Evolutionary conservation across 2,888 invertebrate genomes (phyloP).

Genomic region (Spatulosminthurus flaviceps): DNA sequence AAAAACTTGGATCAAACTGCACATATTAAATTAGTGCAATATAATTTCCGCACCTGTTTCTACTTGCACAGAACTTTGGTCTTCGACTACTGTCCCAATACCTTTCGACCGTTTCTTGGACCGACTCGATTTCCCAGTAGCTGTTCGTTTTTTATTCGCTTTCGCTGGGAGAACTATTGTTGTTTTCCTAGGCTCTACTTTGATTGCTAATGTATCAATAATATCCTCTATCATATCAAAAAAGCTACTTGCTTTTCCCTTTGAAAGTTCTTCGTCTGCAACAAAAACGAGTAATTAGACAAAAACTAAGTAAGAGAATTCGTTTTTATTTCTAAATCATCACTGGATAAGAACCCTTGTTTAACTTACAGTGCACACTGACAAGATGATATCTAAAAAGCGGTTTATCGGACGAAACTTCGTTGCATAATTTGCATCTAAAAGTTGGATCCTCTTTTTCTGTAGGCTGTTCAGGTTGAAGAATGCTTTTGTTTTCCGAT

Average conservation of each 20-base stretch:
- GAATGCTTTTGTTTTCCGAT: too few relatives aligned
- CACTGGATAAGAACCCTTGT: too few relatives aligned
- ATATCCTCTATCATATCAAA: not conserved
- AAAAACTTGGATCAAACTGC: too few relatives aligned
- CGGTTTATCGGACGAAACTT: slow-evolving; percentile 23
- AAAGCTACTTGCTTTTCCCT: not conserved
- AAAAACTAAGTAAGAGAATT: too few relatives aligned
- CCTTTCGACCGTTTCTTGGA: too few relatives aligned
- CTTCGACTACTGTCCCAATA: too few relatives aligned
- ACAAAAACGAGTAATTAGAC: not conserved
- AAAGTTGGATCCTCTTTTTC: not conserved
- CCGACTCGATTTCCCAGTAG: not conserved
- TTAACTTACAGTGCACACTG: slow-evolving; percentile 41
- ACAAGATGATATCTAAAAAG: slow-evolving; percentile 39
- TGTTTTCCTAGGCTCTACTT: slow-evolving; percentile 5
- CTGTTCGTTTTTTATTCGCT: not conserved
- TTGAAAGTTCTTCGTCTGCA: not conserved
- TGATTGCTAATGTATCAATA: not conserved
- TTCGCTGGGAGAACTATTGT: too few relatives aligned
- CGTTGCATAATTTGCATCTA: slow-evolving; percentile 34
- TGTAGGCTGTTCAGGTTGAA: not conserved
- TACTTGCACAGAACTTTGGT: not conserved
- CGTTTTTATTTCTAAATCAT: too few relatives aligned
- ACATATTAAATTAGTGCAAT: too few relatives aligned
- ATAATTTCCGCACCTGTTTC: not conserved